Conservation (phyloP, 2,113 vertebrate genomes). For the Cyphomyrus discorhynchus region DNA sequence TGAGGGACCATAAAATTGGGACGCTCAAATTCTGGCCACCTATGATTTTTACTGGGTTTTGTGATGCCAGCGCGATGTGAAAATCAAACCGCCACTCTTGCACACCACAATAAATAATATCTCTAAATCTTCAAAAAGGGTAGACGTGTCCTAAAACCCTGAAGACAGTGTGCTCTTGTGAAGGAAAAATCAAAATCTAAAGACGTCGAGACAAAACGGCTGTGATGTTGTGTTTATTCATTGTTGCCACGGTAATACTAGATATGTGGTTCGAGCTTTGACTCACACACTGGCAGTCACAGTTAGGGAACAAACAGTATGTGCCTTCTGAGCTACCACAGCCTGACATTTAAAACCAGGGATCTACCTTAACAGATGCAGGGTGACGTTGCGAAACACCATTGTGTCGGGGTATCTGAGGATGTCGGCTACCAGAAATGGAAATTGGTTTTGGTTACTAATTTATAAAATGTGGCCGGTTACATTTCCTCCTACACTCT, state of each 20-base stretch:
- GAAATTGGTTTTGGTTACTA: neutral
- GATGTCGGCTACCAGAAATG: neutral
- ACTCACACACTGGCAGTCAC: neutral
- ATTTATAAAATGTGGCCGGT: neutral
- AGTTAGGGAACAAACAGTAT: neutral
- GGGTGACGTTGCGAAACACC: neutral
- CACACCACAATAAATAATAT: neutral
- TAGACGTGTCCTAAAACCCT: neutral
- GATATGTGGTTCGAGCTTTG: neutral
- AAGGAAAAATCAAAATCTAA: neutral
- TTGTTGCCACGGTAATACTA: constrained; percentile 2
- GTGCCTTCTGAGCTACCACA: neutral
- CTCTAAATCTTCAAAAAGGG: neutral
- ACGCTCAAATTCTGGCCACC: neutral
- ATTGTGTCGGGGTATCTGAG: neutral
- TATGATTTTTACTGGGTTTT: neutral
- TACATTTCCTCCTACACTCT: neutral
- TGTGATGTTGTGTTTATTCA: neutral
- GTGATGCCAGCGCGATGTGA: neutral
- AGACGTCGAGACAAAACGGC: neutral
- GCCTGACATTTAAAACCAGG: neutral
- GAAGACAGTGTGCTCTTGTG: neutral
- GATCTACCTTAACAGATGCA: neutral
- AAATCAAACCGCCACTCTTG: neutral
- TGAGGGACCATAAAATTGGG: neutral